Base-by-base conservation (phyloP, 1,140 invertebrate genomes). In the Panagrolaimus sp. region DNA sequence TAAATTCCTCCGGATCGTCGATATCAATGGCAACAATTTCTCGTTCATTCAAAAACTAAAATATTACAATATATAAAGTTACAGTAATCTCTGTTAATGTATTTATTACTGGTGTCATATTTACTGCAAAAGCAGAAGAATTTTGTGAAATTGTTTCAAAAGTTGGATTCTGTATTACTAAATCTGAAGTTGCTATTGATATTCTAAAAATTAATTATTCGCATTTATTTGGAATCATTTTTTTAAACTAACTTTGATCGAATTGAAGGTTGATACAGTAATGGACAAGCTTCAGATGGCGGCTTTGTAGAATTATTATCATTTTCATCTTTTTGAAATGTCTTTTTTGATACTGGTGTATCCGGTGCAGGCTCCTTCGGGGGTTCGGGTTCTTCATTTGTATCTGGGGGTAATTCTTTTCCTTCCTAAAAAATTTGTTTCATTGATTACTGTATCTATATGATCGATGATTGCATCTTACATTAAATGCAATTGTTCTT, bases 371-470 rank as follows among this genome's bases (percentile, higher is more conserved):
- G 74, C 67, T 73, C 75, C 28, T 17, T 55, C 72, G 76, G 8
- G 43, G 64, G 5, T 55, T 77, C 26, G 24, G n/a, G 15, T 6
- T 81, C 79, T 10, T 80, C 79, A 55, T 82, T 82, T 28, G 67
- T 72, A 67, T 82, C 80, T 10, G 69, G 64, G 17, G 80, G 80
- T 9, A 79, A 79, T 65, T 83, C 81, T 63, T 74, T 63, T 5
- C 80, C 80, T 67, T 83, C 79, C 73, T 81, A 43, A 55, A 78
- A 72, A 5, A 12, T n/a, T 6, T 9, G 17, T 24, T 45, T 65
- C 15, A 5, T 73, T 47, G 10, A 7, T 2, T 69, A n/a, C 64
- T 24, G 32, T 21, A 28, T 69, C 67, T 17, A n/a, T 4, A 63
- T 72, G 24, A 28, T n/a, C 8, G 32, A 46, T n/a, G 28, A 9